Evolutionary conservation across 2,888 invertebrate species (phyloP).

Genomic region (Julus scanicus): DNA sequence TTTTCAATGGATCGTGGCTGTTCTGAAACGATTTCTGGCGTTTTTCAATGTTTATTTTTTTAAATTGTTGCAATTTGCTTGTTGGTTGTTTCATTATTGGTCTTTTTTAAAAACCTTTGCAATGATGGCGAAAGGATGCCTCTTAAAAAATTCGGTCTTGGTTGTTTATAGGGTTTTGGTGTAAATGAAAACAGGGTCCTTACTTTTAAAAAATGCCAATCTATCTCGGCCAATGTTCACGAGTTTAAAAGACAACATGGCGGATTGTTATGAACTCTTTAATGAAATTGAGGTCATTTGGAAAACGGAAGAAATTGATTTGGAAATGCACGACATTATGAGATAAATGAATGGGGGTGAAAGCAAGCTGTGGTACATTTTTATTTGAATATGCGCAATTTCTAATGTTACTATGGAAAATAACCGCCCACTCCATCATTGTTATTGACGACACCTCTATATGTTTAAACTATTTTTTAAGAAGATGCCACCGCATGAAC

Average conservation of each 20-base stretch:
- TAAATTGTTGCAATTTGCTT: background rate
- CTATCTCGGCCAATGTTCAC: background rate
- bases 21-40: conserved; percentile 19
- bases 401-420: conserved; percentile 1
- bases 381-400: conserved; percentile 11
- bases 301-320: conserved; percentile 19
- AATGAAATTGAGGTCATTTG: background rate
- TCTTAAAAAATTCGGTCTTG: background rate
- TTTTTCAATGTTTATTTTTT: conserved; percentile 11
- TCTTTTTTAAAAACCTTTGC: background rate
- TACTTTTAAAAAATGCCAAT: too few relatives aligned
- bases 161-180: background rate
- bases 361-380: conserved; percentile 19
- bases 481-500: background rate
- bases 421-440: background rate
- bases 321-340: background rate
- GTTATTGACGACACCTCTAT: background rate
- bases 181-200: background rate
- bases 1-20: background rate
- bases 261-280: background rate
- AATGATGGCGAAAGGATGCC: background rate
- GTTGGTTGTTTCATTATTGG: background rate
- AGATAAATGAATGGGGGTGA: background rate
- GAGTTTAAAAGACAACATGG: background rate
- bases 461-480: background rate